Conservation (phyloP, 2,113 vertebrate species). For the Hippocampus guttulatus region DNA sequence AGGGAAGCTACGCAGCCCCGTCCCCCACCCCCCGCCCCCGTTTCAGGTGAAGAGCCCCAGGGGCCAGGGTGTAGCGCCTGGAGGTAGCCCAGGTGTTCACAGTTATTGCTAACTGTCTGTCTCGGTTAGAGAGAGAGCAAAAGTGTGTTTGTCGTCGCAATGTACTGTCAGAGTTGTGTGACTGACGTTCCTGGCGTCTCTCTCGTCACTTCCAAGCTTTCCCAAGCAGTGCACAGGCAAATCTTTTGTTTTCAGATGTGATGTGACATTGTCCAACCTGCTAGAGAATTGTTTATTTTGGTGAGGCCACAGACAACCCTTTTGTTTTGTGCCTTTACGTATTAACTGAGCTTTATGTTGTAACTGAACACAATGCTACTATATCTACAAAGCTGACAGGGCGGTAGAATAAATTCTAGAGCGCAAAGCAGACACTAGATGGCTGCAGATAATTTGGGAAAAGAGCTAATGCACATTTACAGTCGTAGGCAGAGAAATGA, state of each 20-base stretch:
- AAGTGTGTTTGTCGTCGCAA: slow-evolving; percentile 42
- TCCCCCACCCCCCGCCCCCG: not conserved
- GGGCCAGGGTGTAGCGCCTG: slow-evolving; percentile 64
- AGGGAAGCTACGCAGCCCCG: slow-evolving; percentile 23
- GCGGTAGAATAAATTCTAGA: slow-evolving; percentile 59
- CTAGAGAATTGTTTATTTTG: not conserved
- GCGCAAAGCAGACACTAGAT: slow-evolving; percentile 78
- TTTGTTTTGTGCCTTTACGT: not conserved
- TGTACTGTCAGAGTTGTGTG: slow-evolving; percentile 40
- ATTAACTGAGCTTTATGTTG: slow-evolving; percentile 9
- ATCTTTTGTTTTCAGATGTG: slow-evolving; percentile 25
- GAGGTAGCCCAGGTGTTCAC: slow-evolving; percentile 70
- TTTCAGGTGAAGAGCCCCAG: slow-evolving; percentile 73
- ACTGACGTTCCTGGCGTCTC: slow-evolving; percentile 29
- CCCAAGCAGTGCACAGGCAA: slow-evolving; percentile 4
- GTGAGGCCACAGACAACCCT: not conserved
- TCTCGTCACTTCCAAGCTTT: slow-evolving; percentile 33
- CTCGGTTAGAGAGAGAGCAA: slow-evolving; percentile 44
- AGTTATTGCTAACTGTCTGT: slow-evolving; percentile 62
- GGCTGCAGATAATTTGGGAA: slow-evolving; percentile 80
- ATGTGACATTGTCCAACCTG: slow-evolving; percentile 25
- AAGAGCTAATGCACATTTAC: slow-evolving; percentile 62
- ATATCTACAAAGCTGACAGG: slow-evolving; percentile 25
- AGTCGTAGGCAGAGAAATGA: slow-evolving; percentile 26
- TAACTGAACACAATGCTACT: not conserved